Evolutionary conservation across 2,797 vertebrate species (phyloP).

Genomic region (Sciurus vulgaris): DNA sequence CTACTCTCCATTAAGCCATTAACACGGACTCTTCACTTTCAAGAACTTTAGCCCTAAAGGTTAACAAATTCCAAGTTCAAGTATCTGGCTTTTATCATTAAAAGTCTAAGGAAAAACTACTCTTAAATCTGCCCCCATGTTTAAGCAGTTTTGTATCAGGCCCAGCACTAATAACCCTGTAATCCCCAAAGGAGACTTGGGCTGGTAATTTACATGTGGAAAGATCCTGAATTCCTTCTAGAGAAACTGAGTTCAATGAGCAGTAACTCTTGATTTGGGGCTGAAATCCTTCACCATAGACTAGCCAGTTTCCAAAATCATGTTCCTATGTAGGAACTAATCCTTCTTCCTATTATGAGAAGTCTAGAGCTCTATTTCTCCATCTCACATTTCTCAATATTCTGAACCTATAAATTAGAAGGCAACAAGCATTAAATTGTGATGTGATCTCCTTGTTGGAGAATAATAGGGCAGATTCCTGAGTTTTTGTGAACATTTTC

Average conservation of each 20-base stretch:
- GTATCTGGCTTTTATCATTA: constrained; percentile 67
- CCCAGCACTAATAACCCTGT: constrained; percentile 22
- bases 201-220: neutral
- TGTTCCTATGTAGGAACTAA: neutral
- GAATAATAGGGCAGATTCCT: neutral
- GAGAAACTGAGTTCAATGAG: constrained; percentile 39
- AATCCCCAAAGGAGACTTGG: neutral
- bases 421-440: neutral
- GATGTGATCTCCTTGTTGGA: neutral
- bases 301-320: neutral
- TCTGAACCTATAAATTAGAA: neutral
- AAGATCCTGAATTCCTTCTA: neutral
- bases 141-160: constrained; percentile 32
- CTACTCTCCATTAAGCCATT: constrained; percentile 78
- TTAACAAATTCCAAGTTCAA: constrained; percentile 72
- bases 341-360: neutral
- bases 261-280: neutral
- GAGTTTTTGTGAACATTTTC: neutral
- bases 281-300: neutral
- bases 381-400: neutral
- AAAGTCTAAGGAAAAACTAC: constrained; percentile 11
- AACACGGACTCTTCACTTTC: constrained; percentile 62
- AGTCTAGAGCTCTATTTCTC: neutral
- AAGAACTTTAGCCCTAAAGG: constrained; percentile 73
- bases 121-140: constrained; percentile 41